Evolutionary conservation across 2,888 invertebrate genomes (phyloP), one percentile per base, ranked within the genome.

Genomic region (Chorisops tibialis): DNA sequence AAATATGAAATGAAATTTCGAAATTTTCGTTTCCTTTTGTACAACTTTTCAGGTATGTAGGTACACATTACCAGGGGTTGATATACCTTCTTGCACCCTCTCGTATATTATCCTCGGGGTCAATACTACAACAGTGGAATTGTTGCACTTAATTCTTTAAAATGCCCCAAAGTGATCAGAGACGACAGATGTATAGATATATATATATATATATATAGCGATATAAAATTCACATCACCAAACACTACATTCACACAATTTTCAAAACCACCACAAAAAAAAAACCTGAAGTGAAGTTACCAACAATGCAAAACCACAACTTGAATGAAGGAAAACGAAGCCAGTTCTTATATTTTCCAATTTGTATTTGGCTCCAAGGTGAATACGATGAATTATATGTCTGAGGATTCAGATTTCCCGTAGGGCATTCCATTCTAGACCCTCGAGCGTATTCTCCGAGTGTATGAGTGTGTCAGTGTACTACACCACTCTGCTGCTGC

Each of bases 331-430:
- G 60, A 60, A 60, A 68, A 67, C 66, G 67, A 68, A 69, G 69
- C 69, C 68, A 69, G 69, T 69, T 69, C 69, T 69, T 68, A 68
- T 69, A 69, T 69, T 69, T 69, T 69, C 69, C 69, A 69, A 69
- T 69, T 69, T 69, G 69, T 67, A 66, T 68, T 69, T 62, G 63
- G 67, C 67, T 67, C 65, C 38, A 52, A 66, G 68, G 67, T 63
- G 63, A 62, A 63, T 68, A 67, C 68, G 69, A 69, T 69, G 68
- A 69, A 69, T 69, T 69, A 69, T 69, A 68, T 67, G 69, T 69
- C 69, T 69, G 67, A 64, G 64, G 63, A 66, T 67, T 67, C 67
- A 66, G 52, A 63, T 43, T 45, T 38, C 48, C 63, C 52, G 35
- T 14, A 47, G 56, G 63, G 60, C 51, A 35, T 58, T 63, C 63